phyloP scores from a whole-genome alignment of 2,888 invertebrate genomes.

The Chloromyia formosa region DNA sequence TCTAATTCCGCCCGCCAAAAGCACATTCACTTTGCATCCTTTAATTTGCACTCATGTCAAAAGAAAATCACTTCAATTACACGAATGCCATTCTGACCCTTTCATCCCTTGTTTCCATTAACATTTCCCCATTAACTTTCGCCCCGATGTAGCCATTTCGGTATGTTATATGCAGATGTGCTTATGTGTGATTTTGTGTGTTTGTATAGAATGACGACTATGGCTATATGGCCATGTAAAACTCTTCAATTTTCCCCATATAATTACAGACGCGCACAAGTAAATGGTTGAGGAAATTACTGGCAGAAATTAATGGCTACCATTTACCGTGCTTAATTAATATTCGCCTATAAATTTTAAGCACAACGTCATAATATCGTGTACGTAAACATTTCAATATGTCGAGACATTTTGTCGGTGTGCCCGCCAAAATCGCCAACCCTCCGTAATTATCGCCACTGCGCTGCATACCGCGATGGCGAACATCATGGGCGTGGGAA shows the following conservation, averaged over 20 bases:
- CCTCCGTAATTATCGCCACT: no score
- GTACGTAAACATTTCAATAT: constrained; percentile 40
- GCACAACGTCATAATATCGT: constrained; percentile 38
- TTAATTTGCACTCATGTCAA: not conserved
- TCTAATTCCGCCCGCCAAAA: not conserved
- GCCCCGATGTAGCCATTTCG: constrained; percentile 26
- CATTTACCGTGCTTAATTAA: constrained; percentile 43
- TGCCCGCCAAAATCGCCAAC: not conserved
- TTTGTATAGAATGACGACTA: no score
- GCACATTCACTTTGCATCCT: not conserved
- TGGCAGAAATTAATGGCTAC: constrained; percentile 36
- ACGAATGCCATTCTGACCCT: not conserved
- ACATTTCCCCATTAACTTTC: constrained; percentile 30
- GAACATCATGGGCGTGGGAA: constrained; percentile 1
- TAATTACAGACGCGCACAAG: constrained; percentile 29
- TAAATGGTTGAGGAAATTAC: constrained; percentile 38
- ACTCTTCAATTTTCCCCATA: constrained; percentile 32
- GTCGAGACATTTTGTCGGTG: not conserved
- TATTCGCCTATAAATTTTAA: constrained; percentile 41
- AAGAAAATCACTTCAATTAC: constrained; percentile 28
- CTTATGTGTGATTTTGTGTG: no score
- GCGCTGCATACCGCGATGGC: no score
- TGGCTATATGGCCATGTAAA: constrained; percentile 19
- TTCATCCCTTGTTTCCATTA: constrained; percentile 14
- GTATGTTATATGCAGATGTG: no score